phyloP scores from a whole-genome alignment of 1,140 invertebrate species.

The Neotoxoptera formosana region DNA sequence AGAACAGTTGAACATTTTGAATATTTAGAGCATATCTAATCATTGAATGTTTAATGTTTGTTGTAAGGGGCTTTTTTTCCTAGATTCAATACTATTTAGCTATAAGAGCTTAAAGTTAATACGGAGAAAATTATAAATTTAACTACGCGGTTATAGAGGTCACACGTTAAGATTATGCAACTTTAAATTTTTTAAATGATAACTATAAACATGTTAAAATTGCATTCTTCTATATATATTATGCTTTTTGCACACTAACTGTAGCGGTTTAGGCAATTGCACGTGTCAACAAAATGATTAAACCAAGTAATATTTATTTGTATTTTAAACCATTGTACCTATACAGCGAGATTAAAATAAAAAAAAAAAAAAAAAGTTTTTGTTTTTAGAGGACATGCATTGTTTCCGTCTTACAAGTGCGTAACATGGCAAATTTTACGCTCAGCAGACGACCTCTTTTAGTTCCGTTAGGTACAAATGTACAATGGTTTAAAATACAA shows the following conservation, averaged over 20 bases:
- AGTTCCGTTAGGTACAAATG: too few species aligned
- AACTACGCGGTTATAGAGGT: neutral
- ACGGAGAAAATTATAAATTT: neutral
- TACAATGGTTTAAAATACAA: neutral
- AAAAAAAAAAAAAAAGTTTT: neutral
- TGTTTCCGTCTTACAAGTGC: too few species aligned
- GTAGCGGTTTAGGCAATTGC: neutral
- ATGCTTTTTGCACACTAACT: neutral
- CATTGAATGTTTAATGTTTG: too few species aligned
- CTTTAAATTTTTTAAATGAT: neutral
- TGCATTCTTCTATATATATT: too few species aligned
- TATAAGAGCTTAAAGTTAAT: neutral
- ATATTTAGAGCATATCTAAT: too few species aligned
- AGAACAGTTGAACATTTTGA: too few species aligned
- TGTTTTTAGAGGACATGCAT: too few species aligned
- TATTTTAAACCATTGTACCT: neutral
- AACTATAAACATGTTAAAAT: too few species aligned
- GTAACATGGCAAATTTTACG: too few species aligned
- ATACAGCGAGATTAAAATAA: neutral
- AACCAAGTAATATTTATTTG: neutral
- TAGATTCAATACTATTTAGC: too few species aligned
- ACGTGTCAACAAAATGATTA: neutral
- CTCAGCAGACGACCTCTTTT: too few species aligned
- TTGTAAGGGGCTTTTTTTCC: too few species aligned
- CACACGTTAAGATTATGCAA: neutral